A percentile compares a stretch with the other conserved stretches of the same genome.
phyloP scores from a whole-genome alignment of 2,888 invertebrate genomes.

The Chymomyza fuscimana region DNA sequence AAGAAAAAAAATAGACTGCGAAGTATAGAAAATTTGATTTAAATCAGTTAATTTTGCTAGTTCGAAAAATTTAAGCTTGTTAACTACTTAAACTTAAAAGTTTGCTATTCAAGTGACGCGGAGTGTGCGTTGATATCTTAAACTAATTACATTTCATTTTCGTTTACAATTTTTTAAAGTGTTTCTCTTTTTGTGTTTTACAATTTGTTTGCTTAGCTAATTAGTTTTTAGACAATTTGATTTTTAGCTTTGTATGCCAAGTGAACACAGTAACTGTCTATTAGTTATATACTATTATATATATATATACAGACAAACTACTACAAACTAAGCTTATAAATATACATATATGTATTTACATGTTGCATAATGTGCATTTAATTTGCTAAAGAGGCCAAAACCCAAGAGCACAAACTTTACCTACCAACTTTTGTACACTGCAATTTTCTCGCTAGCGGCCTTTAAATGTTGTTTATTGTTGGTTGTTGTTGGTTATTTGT shows the following conservation, averaged over 20 bases:
- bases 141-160: constrained; percentile 21
- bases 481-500: constrained; percentile 24
- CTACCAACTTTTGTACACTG: constrained; percentile 38
- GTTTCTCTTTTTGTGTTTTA: constrained; percentile 15
- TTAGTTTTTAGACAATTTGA: constrained; percentile 56
- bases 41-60: too few species aligned
- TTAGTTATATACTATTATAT: constrained; percentile 13
- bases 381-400: constrained; percentile 60
- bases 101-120: constrained; percentile 6
- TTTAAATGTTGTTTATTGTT: constrained; percentile 70
- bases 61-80: too few species aligned
- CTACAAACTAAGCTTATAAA: constrained; percentile 22
- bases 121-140: not conserved
- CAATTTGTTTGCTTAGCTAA: constrained; percentile 49
- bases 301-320: constrained; percentile 12
- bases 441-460: constrained; percentile 40
- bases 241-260: constrained; percentile 27
- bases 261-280: not conserved
- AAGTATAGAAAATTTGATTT: too few species aligned
- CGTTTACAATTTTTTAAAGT: constrained; percentile 36
- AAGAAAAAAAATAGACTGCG: too few species aligned
- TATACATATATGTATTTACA: constrained; percentile 27
- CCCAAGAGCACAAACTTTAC: constrained; percentile 38
- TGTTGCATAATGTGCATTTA: constrained; percentile 67
- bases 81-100: too few species aligned